Percentiles rank a stretch among this genome's conserved stretches.
Conservation (phyloP, 1,140 invertebrate genomes). For the Saxidomus purpurata region DNA sequence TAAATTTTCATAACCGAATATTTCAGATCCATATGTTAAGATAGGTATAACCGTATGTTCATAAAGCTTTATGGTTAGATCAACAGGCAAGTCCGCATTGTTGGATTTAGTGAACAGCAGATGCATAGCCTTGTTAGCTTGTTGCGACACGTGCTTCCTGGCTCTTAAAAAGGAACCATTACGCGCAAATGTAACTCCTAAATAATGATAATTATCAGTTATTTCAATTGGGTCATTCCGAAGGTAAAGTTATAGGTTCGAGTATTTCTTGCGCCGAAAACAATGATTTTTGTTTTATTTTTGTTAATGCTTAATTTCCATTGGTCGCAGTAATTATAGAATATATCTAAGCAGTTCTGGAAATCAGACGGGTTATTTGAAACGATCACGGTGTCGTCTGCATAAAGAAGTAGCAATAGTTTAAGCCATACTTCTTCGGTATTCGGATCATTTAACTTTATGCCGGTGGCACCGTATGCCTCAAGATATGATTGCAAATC, state of each 20-base stretch:
- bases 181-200: constrained; percentile 29
- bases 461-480: neutral
- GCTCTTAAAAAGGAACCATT: constrained; percentile 20
- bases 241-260: constrained; percentile 22
- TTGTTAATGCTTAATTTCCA: constrained; percentile 60
- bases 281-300: constrained; percentile 54
- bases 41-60: constrained; percentile 28
- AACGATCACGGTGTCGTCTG: constrained; percentile 51
- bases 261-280: constrained; percentile 32
- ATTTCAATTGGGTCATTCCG: constrained; percentile 10
- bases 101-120: constrained; percentile 25
- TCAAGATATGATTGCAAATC: constrained; percentile 5
- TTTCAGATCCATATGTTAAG: constrained; percentile 38
- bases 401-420: constrained; percentile 51
- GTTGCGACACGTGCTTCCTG: constrained; percentile 4
- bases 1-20: constrained; percentile 40
- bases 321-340: constrained; percentile 43
- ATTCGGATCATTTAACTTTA: neutral
- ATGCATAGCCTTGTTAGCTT: constrained; percentile 41
- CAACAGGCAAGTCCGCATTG: constrained; percentile 4
- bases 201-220: constrained; percentile 39
- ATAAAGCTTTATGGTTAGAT: constrained; percentile 27
- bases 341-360: constrained; percentile 30
- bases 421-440: constrained; percentile 12
- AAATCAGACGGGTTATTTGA: constrained; percentile 4